Percentiles rank a stretch among this genome's conserved stretches.
Evolutionary conservation across 1,140 invertebrate species (phyloP).

Genomic region (Drosophila ironensis): DNA sequence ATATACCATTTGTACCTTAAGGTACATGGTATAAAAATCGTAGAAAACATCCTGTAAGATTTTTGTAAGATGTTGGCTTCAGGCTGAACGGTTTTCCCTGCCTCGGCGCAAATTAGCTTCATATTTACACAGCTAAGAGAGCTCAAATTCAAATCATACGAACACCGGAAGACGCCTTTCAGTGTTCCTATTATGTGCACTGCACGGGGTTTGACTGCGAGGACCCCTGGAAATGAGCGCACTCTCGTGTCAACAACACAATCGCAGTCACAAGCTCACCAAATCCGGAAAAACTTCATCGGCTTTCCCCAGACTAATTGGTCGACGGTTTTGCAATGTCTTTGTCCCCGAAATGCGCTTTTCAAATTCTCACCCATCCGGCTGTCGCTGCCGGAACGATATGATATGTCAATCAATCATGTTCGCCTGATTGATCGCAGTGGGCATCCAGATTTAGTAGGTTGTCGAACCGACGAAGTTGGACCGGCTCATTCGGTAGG

Average conservation of each 20-base stretch:
- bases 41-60: too few species aligned
- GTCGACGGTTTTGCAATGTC: constrained; percentile 14
- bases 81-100: too few species aligned
- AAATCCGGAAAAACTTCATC: constrained; percentile 25
- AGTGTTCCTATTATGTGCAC: constrained; percentile 8
- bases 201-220: constrained; percentile 4
- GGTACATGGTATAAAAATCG: too few species aligned
- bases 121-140: too few species aligned
- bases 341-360: constrained; percentile 37
- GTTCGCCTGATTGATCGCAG: constrained; percentile 54
- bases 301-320: constrained; percentile 41
- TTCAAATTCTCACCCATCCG: constrained; percentile 55
- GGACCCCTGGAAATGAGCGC: constrained; percentile 1
- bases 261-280: constrained; percentile 5
- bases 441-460: constrained; percentile 34
- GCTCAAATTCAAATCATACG: constrained; percentile 25
- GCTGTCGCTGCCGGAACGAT: constrained; percentile 15
- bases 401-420: constrained; percentile 73
- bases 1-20: too few species aligned
- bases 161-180: not conserved
- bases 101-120: too few species aligned
- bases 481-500: constrained; percentile 3
- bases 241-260: constrained; percentile 17
- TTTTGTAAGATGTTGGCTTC: too few species aligned
- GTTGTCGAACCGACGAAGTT: constrained; percentile 48